A percentile compares a stretch with the other conserved stretches of the same genome.
Conservation (phyloP, 1,140 invertebrate species). For the Sinella curviseta region DNA sequence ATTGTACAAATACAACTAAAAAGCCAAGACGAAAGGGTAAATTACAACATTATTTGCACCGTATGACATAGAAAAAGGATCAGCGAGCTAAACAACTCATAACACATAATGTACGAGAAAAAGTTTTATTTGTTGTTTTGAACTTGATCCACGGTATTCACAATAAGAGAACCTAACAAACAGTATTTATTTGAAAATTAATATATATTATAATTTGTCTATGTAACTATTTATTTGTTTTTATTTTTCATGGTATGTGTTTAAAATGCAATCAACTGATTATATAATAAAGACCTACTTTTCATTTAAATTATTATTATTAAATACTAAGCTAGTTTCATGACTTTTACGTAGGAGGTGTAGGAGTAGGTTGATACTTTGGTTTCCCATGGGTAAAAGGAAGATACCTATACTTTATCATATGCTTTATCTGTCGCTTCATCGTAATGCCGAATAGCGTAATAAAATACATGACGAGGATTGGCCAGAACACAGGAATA, state of each 20-base stretch:
- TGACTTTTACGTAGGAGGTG: constrained; percentile 34
- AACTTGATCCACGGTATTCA: too few relatives aligned
- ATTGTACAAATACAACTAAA: too few relatives aligned
- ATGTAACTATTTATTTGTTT: background rate
- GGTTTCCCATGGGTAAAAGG: constrained; percentile 98
- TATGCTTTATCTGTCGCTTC: constrained; percentile 99
- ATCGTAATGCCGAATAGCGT: constrained; percentile 97
- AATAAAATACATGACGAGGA: constrained; percentile 99
- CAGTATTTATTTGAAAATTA: background rate
- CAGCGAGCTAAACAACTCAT: too few relatives aligned
- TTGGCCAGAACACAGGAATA: constrained; percentile 99
- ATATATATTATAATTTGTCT: background rate
- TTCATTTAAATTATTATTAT: background rate
- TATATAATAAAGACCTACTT: background rate
- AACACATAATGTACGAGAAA: too few relatives aligned
- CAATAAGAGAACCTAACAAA: too few relatives aligned
- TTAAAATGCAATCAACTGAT: background rate
- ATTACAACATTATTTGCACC: too few relatives aligned
- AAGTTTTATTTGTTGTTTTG: too few relatives aligned
- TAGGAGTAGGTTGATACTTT: constrained; percentile 67
- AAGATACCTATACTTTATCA: constrained; percentile 98
- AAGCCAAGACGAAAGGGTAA: too few relatives aligned
- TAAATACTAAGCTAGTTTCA: background rate
- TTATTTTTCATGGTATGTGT: background rate
- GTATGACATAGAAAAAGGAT: too few relatives aligned